Conservation (phyloP, 2,888 invertebrate species). For the Syrphus vitripennis region DNA sequence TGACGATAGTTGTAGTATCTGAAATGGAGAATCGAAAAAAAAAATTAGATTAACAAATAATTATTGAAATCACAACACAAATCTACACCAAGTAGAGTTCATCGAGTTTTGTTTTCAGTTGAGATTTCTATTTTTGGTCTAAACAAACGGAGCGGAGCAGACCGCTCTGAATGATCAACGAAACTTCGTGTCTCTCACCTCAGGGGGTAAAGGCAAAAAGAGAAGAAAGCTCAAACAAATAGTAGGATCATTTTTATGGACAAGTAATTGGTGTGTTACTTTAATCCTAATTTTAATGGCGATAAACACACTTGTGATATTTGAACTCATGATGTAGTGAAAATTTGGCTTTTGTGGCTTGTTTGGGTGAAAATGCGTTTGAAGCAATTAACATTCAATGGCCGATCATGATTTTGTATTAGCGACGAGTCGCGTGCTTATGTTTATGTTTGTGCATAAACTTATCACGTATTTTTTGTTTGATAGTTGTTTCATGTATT, state of each 20-base stretch:
- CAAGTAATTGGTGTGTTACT: slow-evolving; percentile 52
- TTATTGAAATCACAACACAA: slow-evolving; percentile 39
- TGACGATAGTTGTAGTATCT: slow-evolving; percentile 77
- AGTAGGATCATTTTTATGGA: not conserved
- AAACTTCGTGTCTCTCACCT: not conserved
- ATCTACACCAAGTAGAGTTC: slow-evolving; percentile 3
- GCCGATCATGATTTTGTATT: not conserved
- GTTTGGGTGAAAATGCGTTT: not conserved
- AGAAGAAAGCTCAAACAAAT: slow-evolving; percentile 5
- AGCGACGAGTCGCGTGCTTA: not conserved
- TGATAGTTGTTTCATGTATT: not conserved
- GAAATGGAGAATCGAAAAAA: slow-evolving; percentile 42
- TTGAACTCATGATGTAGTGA: not conserved
- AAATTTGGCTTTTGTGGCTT: not conserved
- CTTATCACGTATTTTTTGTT: not conserved
- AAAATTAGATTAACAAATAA: slow-evolving; percentile 30
- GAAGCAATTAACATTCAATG: slow-evolving; percentile 14
- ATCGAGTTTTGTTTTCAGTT: not conserved
- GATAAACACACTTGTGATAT: slow-evolving; percentile 7
- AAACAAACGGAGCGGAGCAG: slow-evolving; percentile 4
- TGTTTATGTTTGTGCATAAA: not conserved
- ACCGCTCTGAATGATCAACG: not conserved
- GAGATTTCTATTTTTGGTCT: slow-evolving; percentile 22
- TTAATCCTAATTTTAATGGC: slow-evolving; percentile 37
- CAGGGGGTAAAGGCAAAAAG: not conserved